Evolutionary conservation across 2,888 invertebrate genomes (phyloP).

Genomic region (Pristionchus maxplancki): DNA sequence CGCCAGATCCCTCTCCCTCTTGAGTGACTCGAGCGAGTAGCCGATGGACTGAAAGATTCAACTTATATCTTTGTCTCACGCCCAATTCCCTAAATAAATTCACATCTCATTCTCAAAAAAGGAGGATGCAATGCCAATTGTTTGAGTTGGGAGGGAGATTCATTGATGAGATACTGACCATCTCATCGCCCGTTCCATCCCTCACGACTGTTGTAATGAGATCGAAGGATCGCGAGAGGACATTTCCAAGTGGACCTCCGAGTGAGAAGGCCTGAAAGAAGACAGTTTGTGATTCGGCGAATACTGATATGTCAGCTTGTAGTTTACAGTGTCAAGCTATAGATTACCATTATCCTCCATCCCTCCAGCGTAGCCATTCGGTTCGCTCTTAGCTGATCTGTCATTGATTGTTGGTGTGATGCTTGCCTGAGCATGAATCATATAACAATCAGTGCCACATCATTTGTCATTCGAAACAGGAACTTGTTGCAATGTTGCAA

Average conservation of each 20-base stretch:
- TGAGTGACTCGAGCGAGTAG: not conserved
- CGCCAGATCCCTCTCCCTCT: not conserved
- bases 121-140: not conserved
- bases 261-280: not conserved
- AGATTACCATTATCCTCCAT: not conserved
- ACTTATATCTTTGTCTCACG: no score
- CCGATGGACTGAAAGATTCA: constrained; percentile 12
- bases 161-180: no score
- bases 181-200: not conserved
- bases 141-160: no score
- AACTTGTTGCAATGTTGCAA: not conserved
- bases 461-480: no score
- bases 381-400: not conserved
- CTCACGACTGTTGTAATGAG: not conserved
- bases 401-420: no score
- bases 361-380: not conserved
- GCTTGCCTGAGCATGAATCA: no score
- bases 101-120: no score
- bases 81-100: no score
- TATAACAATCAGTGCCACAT: no score
- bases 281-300: no score
- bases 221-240: not conserved
- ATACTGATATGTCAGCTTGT: no score
- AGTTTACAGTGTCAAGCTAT: no score
- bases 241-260: not conserved